Conservation (phyloP, 2,113 vertebrate genomes). For the human region GRCh38 chr1:100981501-100982000, state of each 20-base stretch:
- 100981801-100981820: not conserved
- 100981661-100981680: constrained; percentile 75
- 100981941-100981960: not conserved
- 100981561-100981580: constrained; percentile 67
- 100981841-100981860: not conserved
- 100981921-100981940: not conserved
- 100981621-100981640: constrained; percentile 71
- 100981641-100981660: constrained; percentile 80
- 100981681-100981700: constrained; percentile 76
- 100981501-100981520: constrained; percentile 24
- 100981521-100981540: constrained; percentile 25
- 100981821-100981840: not conserved
- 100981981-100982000: not conserved
- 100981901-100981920: not conserved
- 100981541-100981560: constrained; percentile 25
- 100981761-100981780: not conserved
- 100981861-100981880: not conserved
- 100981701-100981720: constrained; percentile 76
- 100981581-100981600: constrained; percentile 52
- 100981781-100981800: not conserved
- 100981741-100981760: constrained; percentile 63
- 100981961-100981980: not conserved
- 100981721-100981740: constrained; percentile 84
- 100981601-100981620: constrained; percentile 80
- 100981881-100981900: not conserved